Evolutionary conservation across 1,140 invertebrate genomes (phyloP).

Genomic region (Brachionus angularis): DNA sequence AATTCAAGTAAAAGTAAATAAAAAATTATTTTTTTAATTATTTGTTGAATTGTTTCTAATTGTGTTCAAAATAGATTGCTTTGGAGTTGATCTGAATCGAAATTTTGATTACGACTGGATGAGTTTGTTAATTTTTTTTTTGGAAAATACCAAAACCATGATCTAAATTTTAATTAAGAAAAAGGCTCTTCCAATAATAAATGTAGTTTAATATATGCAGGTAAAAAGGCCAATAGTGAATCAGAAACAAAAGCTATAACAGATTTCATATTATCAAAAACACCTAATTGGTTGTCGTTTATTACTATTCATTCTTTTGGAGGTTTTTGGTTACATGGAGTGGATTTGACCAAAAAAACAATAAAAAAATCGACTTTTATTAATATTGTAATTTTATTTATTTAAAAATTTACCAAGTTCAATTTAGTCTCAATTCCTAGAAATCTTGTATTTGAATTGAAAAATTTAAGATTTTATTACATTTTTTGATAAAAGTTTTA

Average conservation of each 20-base stretch:
- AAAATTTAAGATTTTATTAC: too few relatives aligned
- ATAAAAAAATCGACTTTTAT: slow-evolving; percentile 2
- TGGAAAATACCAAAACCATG: not conserved
- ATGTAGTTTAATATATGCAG: slow-evolving; percentile 7
- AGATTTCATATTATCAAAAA: slow-evolving; percentile 14
- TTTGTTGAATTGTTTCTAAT: not conserved
- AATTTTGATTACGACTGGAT: slow-evolving; percentile 43
- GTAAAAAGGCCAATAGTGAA: not conserved
- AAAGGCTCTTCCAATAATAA: not conserved
- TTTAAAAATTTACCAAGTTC: too few relatives aligned
- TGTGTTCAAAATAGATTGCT: slow-evolving; percentile 19
- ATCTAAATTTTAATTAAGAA: slow-evolving; percentile 1
- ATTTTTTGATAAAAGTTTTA: too few relatives aligned
- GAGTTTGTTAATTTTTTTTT: not conserved
- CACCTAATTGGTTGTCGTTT: slow-evolving; percentile 33
- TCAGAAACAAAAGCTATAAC: slow-evolving; percentile 1
- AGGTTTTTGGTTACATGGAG: slow-evolving; percentile 26
- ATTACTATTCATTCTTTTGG: slow-evolving; percentile 21
- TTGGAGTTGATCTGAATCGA: slow-evolving; percentile 42
- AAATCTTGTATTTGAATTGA: too few relatives aligned
- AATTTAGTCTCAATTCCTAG: too few relatives aligned
- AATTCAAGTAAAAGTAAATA: not conserved
- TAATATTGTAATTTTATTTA: not conserved
- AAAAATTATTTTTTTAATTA: too few relatives aligned
- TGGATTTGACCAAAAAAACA: not conserved